Conservation (phyloP, 1,140 invertebrate species). For the Neotoxoptera formosana region DNA sequence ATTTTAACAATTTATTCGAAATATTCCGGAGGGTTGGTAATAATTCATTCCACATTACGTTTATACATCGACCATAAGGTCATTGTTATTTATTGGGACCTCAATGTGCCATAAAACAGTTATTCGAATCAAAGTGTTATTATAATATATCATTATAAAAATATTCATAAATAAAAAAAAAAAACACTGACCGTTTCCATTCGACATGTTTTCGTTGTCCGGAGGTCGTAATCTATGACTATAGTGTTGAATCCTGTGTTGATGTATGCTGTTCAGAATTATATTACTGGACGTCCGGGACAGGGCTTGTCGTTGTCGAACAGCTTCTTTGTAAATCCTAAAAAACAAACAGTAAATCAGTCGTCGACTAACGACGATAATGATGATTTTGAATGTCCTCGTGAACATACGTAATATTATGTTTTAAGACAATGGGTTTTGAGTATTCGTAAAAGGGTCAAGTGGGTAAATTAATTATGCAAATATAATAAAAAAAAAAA, state of each 20-base stretch:
- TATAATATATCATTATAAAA: not conserved
- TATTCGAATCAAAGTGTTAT: not conserved
- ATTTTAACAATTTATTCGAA: not conserved
- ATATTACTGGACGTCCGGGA: conserved; percentile 83
- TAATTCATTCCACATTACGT: not conserved
- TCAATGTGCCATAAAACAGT: not conserved
- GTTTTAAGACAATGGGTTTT: not conserved
- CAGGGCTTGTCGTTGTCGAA: conserved; percentile 84
- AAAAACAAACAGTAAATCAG: conserved; percentile 24
- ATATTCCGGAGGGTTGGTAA: not conserved
- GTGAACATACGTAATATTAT: too few relatives aligned
- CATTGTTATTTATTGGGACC: not conserved
- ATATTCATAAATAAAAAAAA: not conserved
- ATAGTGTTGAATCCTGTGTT: conserved; percentile 74
- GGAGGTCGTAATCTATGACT: conserved; percentile 74
- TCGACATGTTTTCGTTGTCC: conserved; percentile 65
- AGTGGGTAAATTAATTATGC: not conserved
- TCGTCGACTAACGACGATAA: not conserved
- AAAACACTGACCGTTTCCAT: conserved; percentile 58
- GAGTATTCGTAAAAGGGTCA: not conserved
- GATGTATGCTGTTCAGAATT: conserved; percentile 80
- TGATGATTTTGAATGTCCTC: not conserved
- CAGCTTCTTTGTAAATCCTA: conserved; percentile 82
- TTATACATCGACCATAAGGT: not conserved
- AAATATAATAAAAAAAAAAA: not conserved